Evolutionary conservation across 2,113 vertebrate species (phyloP).

Genomic region (Cercopithecus mona): DNA sequence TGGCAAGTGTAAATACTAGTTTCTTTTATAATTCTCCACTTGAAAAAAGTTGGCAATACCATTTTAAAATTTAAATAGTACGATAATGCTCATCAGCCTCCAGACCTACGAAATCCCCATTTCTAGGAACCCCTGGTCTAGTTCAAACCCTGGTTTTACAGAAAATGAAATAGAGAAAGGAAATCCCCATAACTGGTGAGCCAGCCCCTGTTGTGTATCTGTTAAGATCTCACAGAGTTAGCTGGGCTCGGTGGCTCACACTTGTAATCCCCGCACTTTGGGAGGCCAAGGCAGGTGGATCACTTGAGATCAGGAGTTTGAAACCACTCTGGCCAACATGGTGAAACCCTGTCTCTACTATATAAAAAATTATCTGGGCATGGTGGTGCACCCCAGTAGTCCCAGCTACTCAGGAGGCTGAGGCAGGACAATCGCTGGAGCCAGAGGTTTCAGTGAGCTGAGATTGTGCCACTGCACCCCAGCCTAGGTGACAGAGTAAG

Average conservation of each 20-base stretch:
- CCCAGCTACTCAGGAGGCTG: too few relatives aligned
- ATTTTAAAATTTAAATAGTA: background rate
- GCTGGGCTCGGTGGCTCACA: rapidly evolving
- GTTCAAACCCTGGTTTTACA: background rate
- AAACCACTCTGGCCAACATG: too few relatives aligned
- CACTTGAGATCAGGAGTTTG: too few relatives aligned
- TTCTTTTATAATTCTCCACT: background rate
- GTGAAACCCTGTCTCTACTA: too few relatives aligned
- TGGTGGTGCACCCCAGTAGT: too few relatives aligned
- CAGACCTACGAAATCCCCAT: background rate
- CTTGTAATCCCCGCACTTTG: background rate
- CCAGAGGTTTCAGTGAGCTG: too few relatives aligned
- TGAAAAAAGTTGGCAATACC: background rate
- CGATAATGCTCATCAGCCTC: background rate
- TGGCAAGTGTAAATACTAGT: background rate
- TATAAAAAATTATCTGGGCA: too few relatives aligned
- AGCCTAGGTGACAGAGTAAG: too few relatives aligned
- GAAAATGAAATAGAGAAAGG: background rate
- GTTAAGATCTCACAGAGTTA: too few relatives aligned
- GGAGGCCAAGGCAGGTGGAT: too few relatives aligned
- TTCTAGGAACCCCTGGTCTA: background rate
- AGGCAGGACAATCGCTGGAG: too few relatives aligned
- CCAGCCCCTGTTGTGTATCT: rapidly evolving
- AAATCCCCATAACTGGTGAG: background rate
- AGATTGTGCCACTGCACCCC: too few relatives aligned